Conservation (phyloP, 2,113 vertebrate species). For the Zosterops lateralis region DNA sequence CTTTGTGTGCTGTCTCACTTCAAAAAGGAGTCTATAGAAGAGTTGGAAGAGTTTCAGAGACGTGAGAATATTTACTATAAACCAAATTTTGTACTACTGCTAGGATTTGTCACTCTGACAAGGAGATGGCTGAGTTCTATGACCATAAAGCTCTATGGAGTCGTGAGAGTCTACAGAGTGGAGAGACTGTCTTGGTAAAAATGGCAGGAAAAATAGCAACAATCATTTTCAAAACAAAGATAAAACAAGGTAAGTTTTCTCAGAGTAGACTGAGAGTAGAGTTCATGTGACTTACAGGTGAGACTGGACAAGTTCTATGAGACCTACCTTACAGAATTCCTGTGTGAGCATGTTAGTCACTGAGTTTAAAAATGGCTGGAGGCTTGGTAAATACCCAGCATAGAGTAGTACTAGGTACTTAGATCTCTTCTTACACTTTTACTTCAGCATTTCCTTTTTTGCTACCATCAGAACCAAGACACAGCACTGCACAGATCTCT, state of each 20-base stretch:
- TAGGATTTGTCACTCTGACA: background rate
- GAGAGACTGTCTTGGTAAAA: background rate
- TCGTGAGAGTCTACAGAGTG: background rate
- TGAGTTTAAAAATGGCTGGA: background rate
- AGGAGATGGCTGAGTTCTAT: background rate
- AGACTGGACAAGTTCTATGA: background rate
- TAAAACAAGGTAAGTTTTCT: background rate
- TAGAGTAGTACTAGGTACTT: background rate
- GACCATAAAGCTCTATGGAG: background rate
- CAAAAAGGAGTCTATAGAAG: background rate
- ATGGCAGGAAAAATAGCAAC: background rate
- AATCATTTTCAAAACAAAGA: background rate
- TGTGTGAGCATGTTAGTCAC: background rate
- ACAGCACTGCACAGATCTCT: background rate
- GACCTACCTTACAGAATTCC: background rate
- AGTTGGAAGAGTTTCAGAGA: background rate
- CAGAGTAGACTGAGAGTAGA: background rate
- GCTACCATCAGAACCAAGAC: background rate
- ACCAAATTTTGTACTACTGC: background rate
- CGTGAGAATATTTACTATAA: background rate
- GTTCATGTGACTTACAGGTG: background rate
- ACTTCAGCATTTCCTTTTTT: background rate
- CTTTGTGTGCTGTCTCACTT: background rate
- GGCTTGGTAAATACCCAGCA: background rate
- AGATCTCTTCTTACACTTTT: background rate